Evolutionary conservation across 2,113 vertebrate genomes (phyloP), one percentile per base, ranked within the genome.

Genomic region (Myrmecobius fasciatus): DNA sequence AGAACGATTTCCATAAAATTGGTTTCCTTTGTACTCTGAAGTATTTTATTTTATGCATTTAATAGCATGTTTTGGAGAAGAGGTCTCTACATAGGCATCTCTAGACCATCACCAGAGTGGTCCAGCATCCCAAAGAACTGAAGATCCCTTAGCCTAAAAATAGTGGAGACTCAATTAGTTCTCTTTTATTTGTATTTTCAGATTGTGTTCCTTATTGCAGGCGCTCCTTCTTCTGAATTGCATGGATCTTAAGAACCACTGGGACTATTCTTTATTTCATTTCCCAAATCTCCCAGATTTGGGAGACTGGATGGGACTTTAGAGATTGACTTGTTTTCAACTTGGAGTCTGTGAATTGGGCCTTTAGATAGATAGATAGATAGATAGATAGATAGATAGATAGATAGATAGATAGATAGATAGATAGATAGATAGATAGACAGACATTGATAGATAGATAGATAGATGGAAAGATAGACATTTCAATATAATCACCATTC

Each of bases 161-260:
- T 4, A 25, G 54, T 75, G 17, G 25, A 20, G 11, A 54, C 53
- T 89, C 48, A 2, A 0, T 25, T 1, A 0, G 5, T 4, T 0
- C 7, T 31, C 54, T 43, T 1, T 2, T n/a, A 36, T 36, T 24
- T 5, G 9, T 1, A 3, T 47, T 52, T 5, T 49, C 2, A 36
- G n/a, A 43, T 52, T 11, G 0, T 12, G 0, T 12, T 10, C 47
- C 1, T 28, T 14, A 0, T 9, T 17, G 14, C 1, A 36, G 14
- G n/a, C 20, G 36, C 60, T 3, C 14, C 60, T 75, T 67, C 31
- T 67, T n/a, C 60, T 75, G 36, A 75, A 75, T n/a, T n/a, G 14
- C 60, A 20, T 75, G 14, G 5, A 75, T 20, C 36, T 20, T 75
- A 75, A 75, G 56, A 60, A 75, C 4, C 36, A 75, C 5, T 67